These are phyloP conservation scores for Typhlomys cinereus DNA, from an alignment of 2,113 vertebrate genomes.

Conservation along the genomic window DNA sequence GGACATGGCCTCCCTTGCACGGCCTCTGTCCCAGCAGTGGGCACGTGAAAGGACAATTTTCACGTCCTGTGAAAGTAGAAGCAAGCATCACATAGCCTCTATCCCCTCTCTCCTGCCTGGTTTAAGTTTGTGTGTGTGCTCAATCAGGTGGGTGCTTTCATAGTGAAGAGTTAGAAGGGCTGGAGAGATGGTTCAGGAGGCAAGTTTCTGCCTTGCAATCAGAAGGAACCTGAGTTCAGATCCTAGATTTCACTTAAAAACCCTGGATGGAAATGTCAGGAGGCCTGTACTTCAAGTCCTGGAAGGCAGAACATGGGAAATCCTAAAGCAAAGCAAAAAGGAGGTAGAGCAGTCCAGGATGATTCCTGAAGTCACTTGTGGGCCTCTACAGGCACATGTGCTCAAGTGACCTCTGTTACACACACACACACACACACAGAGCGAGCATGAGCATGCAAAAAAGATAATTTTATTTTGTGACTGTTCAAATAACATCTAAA, in stretches of 20 bases:
- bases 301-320: not conserved
- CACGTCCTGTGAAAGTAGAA: constrained; percentile 1
- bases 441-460: no score
- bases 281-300: no score
- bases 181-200: not conserved
- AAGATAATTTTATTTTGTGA: not conserved
- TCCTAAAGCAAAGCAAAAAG: no score
- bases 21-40: not conserved
- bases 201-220: not conserved
- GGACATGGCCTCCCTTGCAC: not conserved
- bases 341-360: no score
- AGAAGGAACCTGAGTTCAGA: not conserved
- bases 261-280: no score
- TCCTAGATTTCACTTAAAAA: not conserved
- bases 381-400: not conserved
- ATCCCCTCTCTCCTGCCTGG: no score
- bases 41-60: not conserved
- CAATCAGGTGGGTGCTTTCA: no score
- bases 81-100: no score
- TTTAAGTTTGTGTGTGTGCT: no score
- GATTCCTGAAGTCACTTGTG: not conserved
- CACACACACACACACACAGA: no score
- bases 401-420: no score
- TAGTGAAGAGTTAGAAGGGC: no score
- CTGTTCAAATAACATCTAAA: not conserved